These are phyloP conservation scores for Passer montanus DNA, from an alignment of 2,113 vertebrate genomes.

Conservation along the genomic window DNA sequence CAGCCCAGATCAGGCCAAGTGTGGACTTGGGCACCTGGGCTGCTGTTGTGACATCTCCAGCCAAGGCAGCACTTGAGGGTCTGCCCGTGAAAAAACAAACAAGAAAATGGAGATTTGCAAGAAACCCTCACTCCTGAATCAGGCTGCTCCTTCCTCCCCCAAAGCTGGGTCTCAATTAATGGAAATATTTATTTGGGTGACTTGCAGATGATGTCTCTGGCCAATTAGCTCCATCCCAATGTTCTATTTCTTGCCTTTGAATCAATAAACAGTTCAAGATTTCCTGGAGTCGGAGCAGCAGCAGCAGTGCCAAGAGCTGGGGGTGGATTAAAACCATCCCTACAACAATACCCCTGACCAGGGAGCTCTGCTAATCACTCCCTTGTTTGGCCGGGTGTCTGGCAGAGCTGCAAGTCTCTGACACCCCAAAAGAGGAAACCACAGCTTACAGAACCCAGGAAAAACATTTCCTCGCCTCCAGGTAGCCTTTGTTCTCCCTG, in stretches of 20 bases:
- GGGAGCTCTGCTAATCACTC: conserved; percentile 66
- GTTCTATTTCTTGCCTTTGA: conserved; percentile 69
- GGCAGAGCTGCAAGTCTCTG: conserved; percentile 36
- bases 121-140: background rate
- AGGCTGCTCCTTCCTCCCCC: conserved; percentile 19
- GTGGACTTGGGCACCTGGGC: background rate
- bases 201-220: conserved; percentile 54
- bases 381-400: conserved; percentile 50
- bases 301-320: conserved; percentile 64
- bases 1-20: background rate
- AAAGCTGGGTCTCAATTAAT: conserved; percentile 44
- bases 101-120: background rate
- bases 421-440: conserved; percentile 68
- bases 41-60: background rate
- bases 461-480: conserved; percentile 72
- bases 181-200: conserved; percentile 68
- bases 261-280: conserved; percentile 76
- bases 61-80: background rate
- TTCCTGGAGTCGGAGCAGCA: conserved; percentile 72
- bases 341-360: conserved; percentile 64
- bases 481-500: conserved; percentile 71
- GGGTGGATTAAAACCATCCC: conserved; percentile 77
- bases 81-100: background rate
- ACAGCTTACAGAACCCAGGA: conserved; percentile 62
- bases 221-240: conserved; percentile 66